These are phyloP conservation scores for Bombus waltoni DNA, from an alignment of 1,140 invertebrate genomes.

Conservation along the genomic window DNA sequence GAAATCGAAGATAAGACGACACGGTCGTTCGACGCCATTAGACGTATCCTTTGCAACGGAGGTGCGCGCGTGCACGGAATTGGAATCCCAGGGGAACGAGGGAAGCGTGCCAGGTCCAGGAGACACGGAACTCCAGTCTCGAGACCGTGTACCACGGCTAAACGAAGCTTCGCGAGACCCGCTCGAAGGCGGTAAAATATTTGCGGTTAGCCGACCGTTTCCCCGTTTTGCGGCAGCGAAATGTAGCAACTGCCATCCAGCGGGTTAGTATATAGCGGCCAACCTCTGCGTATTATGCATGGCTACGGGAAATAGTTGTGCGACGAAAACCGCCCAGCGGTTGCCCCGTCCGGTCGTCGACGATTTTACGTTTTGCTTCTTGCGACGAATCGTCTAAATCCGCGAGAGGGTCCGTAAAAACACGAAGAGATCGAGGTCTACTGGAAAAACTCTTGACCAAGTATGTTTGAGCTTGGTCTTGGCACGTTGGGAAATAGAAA, in stretches of 20 bases:
- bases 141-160: conserved; percentile 29
- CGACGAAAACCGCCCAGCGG: conserved; percentile 53
- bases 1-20: conserved; percentile 7
- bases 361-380: conserved; percentile 4
- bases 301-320: conserved; percentile 56
- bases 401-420: too few relatives aligned
- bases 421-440: too few relatives aligned
- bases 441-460: too few relatives aligned
- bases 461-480: too few relatives aligned
- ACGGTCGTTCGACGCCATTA: conserved; percentile 19
- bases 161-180: conserved; percentile 54
- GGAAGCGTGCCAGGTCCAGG: conserved; percentile 28
- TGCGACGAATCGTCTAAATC: not conserved
- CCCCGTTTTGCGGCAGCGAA: conserved; percentile 60
- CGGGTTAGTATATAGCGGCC: conserved; percentile 23
- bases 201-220: conserved; percentile 54
- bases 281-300: conserved; percentile 53
- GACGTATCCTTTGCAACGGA: conserved; percentile 5
- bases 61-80: conserved; percentile 33
- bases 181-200: conserved; percentile 66
- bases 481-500: too few relatives aligned
- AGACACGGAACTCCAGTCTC: not conserved
- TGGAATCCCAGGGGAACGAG: conserved; percentile 5
- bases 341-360: conserved; percentile 8
- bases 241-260: conserved; percentile 50